Evolutionary conservation across 2,888 invertebrate genomes (phyloP), one percentile per base, ranked within the genome.

Genomic region (Escarpia spicata): DNA sequence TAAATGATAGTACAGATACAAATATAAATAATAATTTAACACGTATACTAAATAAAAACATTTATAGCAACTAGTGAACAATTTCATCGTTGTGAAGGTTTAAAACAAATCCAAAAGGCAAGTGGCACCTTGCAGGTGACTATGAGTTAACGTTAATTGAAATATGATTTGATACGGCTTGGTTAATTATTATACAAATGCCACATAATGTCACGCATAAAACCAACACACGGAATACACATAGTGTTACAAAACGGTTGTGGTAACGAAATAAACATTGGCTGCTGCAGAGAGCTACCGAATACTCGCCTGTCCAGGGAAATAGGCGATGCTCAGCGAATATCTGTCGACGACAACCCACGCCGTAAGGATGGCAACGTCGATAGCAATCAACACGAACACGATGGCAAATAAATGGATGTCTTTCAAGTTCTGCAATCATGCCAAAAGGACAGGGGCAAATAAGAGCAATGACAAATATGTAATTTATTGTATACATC

Each of bases 331-430:
- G n/a, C 26, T 75, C 75, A 75, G 75, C 26, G 75, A 26, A 4
- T 94, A 92, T 3, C 94, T 94, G 92, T 94, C 93, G 0, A 94
- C n/a, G 2, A 93, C 15, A 1, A 94, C 94, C 95, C 95, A 95
- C 19, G 94, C 92, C 3, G 93, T 91, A 0, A 95, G 93, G 6
- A 95, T 93, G 2, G 94, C n/a, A n/a, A 93, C 91, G 93, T 95
- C 95, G 60, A 95, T 90, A 15, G 93, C 91, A 9, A 95, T 43
- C 43, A 95, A 92, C 0, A 93, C 91, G 0, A 91, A 92, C 1
- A 95, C 93, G 0, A 94, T 90, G 2, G 93, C 94, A 43, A 95
- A 93, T 91, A 95, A 91, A 52, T 94, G 94, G 43, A 93, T 92
- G 92, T 95, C 95, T 44, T 94, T 75, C 75, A 75, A 75, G 75